Conservation (phyloP, 2,797 vertebrate species). For the Liasis olivaceus region DNA sequence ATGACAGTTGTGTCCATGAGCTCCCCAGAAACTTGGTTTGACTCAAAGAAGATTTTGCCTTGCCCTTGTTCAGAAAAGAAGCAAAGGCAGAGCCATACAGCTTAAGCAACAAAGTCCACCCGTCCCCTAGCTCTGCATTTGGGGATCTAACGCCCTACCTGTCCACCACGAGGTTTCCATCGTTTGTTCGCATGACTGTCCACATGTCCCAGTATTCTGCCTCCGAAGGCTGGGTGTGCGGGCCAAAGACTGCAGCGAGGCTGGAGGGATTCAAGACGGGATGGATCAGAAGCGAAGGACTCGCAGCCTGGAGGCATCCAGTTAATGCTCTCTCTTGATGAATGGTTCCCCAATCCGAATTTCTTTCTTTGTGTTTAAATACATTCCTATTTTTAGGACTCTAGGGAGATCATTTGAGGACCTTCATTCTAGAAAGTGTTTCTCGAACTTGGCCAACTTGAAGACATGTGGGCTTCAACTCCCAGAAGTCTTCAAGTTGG, state of each 20-base stretch:
- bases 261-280: slow-evolving; percentile 66
- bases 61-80: not conserved
- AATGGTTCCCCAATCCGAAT: not conserved
- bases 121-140: not conserved
- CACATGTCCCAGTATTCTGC: slow-evolving; percentile 96
- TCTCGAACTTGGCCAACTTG: not conserved
- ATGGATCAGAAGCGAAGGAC: too few species aligned
- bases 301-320: too few species aligned
- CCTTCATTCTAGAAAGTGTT: not conserved
- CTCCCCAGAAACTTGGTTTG: too few species aligned
- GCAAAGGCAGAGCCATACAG: not conserved
- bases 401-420: not conserved
- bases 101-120: not conserved
- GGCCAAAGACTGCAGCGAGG: slow-evolving; percentile 89
- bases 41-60: not conserved
- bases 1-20: too few species aligned
- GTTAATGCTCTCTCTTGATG: not conserved
- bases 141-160: slow-evolving; percentile 73
- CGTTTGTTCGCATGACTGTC: slow-evolving; percentile 86
- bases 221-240: slow-evolving; percentile 89
- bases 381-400: not conserved
- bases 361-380: not conserved
- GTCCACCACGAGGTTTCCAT: slow-evolving; percentile 91
- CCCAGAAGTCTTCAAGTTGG: not conserved
- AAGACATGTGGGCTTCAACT: not conserved